A percentile compares a stretch with the other conserved stretches of the same genome.
These are phyloP conservation scores for Lithophane leautieri DNA, from an alignment of 2,888 invertebrate genomes.

Conservation along the genomic window DNA sequence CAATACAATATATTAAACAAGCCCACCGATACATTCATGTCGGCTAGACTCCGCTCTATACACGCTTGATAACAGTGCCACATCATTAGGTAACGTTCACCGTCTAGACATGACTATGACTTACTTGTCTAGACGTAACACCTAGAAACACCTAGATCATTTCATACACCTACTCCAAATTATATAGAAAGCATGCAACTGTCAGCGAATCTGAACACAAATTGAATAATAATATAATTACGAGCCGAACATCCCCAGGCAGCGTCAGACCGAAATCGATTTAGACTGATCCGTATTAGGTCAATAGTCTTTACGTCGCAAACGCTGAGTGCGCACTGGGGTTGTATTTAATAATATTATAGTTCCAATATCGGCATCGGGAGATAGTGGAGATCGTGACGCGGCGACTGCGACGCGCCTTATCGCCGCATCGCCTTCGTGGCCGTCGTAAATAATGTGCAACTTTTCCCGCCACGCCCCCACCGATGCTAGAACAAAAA, in stretches of 20 bases:
- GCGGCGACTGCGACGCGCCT: conserved; percentile 89
- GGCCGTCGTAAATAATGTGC: conserved; percentile 90
- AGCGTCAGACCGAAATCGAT: conserved; percentile 62
- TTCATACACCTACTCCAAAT: conserved; percentile 57
- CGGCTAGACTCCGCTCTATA: conserved; percentile 40
- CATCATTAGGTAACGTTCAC: conserved; percentile 61
- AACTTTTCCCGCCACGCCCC: conserved; percentile 90
- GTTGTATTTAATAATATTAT: conserved; percentile 84
- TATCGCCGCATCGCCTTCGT: conserved; percentile 90
- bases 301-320: conserved; percentile 69
- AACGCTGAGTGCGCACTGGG: conserved; percentile 67
- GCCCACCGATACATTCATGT: conserved; percentile 38
- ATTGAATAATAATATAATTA: conserved; percentile 64
- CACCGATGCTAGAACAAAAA: conserved; percentile 77
- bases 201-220: conserved; percentile 46
- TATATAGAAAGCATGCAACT: conserved; percentile 58
- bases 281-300: conserved; percentile 75
- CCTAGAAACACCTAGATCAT: conserved; percentile 50
- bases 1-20: conserved; percentile 30
- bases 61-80: conserved; percentile 54
- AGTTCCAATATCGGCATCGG: conserved; percentile 86
- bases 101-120: conserved; percentile 65
- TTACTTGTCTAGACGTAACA: conserved; percentile 64
- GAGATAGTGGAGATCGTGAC: conserved; percentile 89
- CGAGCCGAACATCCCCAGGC: conserved; percentile 52